A percentile compares a stretch with the other conserved stretches of the same genome.
Evolutionary conservation across 2,797 vertebrate genomes (phyloP).

Genomic region (Sarcophilus harrisii): DNA sequence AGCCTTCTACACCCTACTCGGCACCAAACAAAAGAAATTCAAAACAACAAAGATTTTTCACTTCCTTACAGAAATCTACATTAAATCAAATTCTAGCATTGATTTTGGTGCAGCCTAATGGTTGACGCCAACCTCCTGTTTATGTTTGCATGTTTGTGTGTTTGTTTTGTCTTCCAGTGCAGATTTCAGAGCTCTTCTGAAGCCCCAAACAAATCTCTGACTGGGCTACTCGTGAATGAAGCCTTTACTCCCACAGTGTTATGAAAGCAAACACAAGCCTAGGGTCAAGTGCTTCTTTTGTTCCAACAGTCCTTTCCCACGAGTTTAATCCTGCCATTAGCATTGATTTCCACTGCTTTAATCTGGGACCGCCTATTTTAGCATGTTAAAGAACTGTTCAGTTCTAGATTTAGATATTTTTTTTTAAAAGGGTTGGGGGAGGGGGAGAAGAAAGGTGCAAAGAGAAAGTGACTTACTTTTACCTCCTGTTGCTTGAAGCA

Average conservation of each 20-base stretch:
- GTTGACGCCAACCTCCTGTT: constrained; percentile 84
- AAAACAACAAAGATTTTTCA: constrained; percentile 74
- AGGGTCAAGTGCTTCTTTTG: constrained; percentile 96
- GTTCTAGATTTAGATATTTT: constrained; percentile 78
- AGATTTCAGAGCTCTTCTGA: constrained; percentile 88
- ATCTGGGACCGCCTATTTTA: constrained; percentile 85
- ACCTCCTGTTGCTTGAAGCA: constrained; percentile 94
- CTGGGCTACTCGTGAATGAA: constrained; percentile 89
- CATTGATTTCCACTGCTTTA: constrained; percentile 92
- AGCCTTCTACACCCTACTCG: constrained; percentile 25
- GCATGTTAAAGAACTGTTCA: constrained; percentile 85
- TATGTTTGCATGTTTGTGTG: constrained; percentile 87
- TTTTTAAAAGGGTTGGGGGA: neutral
- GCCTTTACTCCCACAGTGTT: constrained; percentile 90
- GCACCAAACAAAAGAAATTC: constrained; percentile 71
- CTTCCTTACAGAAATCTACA: constrained; percentile 78
- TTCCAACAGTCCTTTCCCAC: constrained; percentile 93
- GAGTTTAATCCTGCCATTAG: constrained; percentile 93
- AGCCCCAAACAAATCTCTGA: constrained; percentile 91
- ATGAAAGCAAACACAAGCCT: constrained; percentile 95
- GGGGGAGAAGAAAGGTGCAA: constrained; percentile 46
- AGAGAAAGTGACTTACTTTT: constrained; percentile 89
- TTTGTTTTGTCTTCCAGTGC: constrained; percentile 89
- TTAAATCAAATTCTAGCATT: constrained; percentile 70
- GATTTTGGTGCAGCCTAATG: constrained; percentile 77